phyloP scores from a whole-genome alignment of 1,140 invertebrate species.

The Platyscapa corneri region DNA sequence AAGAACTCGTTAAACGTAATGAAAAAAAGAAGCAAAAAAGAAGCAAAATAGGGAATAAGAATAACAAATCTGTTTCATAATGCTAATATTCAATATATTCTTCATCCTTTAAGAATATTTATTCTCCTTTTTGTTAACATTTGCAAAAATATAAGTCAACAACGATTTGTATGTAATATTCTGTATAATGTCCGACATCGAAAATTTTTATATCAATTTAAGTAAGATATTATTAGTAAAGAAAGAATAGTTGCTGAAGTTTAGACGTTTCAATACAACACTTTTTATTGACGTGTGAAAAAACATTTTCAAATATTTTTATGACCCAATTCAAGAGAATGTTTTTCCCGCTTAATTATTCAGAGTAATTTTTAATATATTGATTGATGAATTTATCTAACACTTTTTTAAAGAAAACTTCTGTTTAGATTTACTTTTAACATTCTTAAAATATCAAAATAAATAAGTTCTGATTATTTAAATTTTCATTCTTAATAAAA shows the following conservation, averaged over 20 bases:
- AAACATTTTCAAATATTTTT: conserved; percentile 15
- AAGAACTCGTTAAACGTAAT: conserved; percentile 19
- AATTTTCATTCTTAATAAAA: no score
- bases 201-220: neutral
- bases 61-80: neutral
- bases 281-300: conserved; percentile 33
- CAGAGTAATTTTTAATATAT: neutral
- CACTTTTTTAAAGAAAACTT: neutral
- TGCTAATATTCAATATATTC: conserved; percentile 26
- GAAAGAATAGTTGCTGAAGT: neutral
- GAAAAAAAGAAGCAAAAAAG: neutral
- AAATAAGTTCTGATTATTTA: no score
- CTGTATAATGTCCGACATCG: no score
- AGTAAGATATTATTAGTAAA: neutral
- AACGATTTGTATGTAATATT: no score
- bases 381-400: neutral
- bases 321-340: neutral
- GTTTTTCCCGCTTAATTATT: neutral
- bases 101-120: conserved; percentile 11
- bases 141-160: neutral
- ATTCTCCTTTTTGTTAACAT: neutral
- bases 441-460: no score
- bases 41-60: neutral
- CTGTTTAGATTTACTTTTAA: no score
- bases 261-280: neutral